Conservation (phyloP, 2,888 invertebrate species). For the Timema cristinae region DNA sequence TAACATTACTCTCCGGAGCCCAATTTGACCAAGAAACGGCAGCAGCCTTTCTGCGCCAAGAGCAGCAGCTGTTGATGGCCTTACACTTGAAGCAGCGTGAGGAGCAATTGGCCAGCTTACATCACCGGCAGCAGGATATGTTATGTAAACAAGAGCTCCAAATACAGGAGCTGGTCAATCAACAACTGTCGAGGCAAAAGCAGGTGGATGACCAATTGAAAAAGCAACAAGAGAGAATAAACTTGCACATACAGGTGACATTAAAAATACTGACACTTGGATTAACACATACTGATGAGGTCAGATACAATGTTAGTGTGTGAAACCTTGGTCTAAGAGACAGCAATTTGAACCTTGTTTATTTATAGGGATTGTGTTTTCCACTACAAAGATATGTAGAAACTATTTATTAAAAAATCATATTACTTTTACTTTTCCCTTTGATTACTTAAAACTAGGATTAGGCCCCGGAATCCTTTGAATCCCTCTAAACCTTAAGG, state of each 20-base stretch:
- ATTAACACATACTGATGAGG: too few relatives aligned
- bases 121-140: conserved; percentile 53
- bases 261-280: not conserved
- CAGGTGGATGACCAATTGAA: conserved; percentile 57
- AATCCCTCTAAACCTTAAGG: too few relatives aligned
- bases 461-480: too few relatives aligned
- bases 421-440: too few relatives aligned
- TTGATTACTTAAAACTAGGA: too few relatives aligned
- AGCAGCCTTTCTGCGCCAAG: conserved; percentile 56
- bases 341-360: too few relatives aligned
- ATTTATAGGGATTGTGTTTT: too few relatives aligned
- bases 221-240: conserved; percentile 58
- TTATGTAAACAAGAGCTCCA: conserved; percentile 52
- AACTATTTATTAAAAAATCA: too few relatives aligned
- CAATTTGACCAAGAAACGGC: conserved; percentile 16
- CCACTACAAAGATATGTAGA: too few relatives aligned
- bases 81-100: conserved; percentile 61
- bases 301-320: too few relatives aligned
- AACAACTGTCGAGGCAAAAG: conserved; percentile 53
- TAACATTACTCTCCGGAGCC: conserved; percentile 4
- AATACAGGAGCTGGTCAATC: conserved; percentile 51
- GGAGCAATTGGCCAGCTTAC: conserved; percentile 55
- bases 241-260: conserved; percentile 55
- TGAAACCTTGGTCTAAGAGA: too few relatives aligned
- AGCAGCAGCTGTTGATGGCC: conserved; percentile 58